Evolutionary conservation across 92 coral and sea anemone genomes (phyloP).

Genomic region (Zoanthus sansibaricus): DNA sequence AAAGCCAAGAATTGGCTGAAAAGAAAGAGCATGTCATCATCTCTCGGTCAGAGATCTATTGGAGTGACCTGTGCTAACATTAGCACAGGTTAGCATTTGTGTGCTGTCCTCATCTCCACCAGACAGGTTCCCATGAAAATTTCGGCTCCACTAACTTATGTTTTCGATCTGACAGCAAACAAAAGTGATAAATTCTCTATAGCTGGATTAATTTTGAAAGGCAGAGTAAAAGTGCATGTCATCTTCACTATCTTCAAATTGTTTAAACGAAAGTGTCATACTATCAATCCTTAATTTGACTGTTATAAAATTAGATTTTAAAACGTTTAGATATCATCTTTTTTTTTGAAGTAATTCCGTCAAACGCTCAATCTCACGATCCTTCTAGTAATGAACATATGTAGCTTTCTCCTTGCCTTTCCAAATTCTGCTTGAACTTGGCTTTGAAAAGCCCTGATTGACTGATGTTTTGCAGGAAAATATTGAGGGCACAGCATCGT

Average conservation of each 20-base stretch:
- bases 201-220: conserved; percentile 7
- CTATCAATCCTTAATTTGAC: background rate
- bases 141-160: conserved; percentile 19
- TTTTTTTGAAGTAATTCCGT: background rate
- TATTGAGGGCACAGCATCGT: conserved; percentile 23
- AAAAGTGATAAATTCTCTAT: conserved; percentile 30
- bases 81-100: background rate
- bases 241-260: background rate
- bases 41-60: background rate
- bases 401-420: background rate
- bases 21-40: too few relatives aligned
- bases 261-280: background rate
- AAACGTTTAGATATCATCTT: background rate
- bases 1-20: too few relatives aligned
- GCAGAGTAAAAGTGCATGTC: background rate
- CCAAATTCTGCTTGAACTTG: background rate
- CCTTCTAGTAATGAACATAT: background rate
- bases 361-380: background rate
- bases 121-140: background rate
- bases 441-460: conserved; percentile 7
- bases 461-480: conserved; percentile 32
- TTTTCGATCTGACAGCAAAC: conserved; percentile 16
- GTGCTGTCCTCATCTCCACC: background rate
- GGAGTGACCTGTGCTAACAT: background rate
- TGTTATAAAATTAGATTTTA: background rate